Base-by-base conservation (phyloP, 2,888 invertebrate species). In the Lucinisca nassula region DNA sequence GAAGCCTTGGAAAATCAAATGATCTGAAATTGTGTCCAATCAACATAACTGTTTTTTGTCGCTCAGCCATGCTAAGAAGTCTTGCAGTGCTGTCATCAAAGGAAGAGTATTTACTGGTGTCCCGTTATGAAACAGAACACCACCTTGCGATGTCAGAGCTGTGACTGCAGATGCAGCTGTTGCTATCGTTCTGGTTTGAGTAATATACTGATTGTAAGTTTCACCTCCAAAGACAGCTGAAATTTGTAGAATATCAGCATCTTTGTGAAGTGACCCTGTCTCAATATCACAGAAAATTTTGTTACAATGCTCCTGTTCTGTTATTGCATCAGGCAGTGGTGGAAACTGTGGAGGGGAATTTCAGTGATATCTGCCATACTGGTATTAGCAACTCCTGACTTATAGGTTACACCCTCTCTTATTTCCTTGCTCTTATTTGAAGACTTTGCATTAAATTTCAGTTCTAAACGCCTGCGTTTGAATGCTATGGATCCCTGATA, bases 231-330 rank as follows among this genome's bases (percentile, higher is more conserved):
- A 27, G 30, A 55, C 37, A 27, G 87, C 88, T 38, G 88, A 84
- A 58, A 85, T 76, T 38, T 88, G 84, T 40, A 82, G 24, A 21
- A 82, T 84, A 58, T 87, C 87, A 51, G 67, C 38, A 40, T 79
- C 77, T 40, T 73, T 82, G 32, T 37, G 24, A 4, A 85, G 55
- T 0, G 82, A 82, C 2, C 72, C 51, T 24, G 88, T 88, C 80
- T 88, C 85, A 30, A 88, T 79, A 58, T 85, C 84, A 80, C 74
- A 85, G 72, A 45, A 84, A 0, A 84, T 73, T 55, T 78, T 35
- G 21, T 55, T 40, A 21, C 51, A 3, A n/a, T 27, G 21, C 10
- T n/a, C 10, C 12, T 49, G 30, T 35, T 78, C 51, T 38, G 58
- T n/a, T 24, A 72, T n/a, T 4, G 27, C 35, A 8, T 72, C 79